These are phyloP conservation scores for Spodoptera picta DNA, from an alignment of 2,888 invertebrate genomes.

Conservation along the genomic window DNA sequence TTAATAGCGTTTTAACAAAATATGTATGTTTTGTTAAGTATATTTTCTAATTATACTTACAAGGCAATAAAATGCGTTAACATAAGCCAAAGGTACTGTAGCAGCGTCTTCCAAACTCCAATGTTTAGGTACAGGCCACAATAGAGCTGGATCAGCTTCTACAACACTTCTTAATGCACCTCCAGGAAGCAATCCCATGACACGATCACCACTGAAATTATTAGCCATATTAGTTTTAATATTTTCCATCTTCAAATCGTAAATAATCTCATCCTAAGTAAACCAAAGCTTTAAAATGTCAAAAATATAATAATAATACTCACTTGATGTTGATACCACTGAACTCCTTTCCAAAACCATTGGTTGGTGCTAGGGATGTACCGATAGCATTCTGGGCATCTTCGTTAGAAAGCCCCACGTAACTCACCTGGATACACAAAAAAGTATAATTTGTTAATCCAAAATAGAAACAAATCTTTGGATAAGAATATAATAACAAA, in stretches of 20 bases:
- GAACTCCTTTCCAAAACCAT: constrained; percentile 67
- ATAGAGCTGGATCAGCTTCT: constrained; percentile 80
- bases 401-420: constrained; percentile 62
- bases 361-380: constrained; percentile 18
- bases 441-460: background rate
- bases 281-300: background rate
- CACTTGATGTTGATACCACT: constrained; percentile 70
- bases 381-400: constrained; percentile 60
- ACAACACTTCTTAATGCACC: constrained; percentile 89
- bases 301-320: constrained; percentile 2
- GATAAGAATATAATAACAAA: too few relatives aligned
- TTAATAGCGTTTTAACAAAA: too few relatives aligned
- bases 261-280: background rate
- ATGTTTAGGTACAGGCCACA: constrained; percentile 91
- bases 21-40: background rate
- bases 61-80: constrained; percentile 69
- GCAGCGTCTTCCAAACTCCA: constrained; percentile 93
- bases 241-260: background rate
- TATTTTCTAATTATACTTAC: constrained; percentile 52
- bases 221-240: too few relatives aligned
- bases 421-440: constrained; percentile 60
- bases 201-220: constrained; percentile 78
- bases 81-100: constrained; percentile 91
- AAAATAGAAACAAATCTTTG: too few relatives aligned
- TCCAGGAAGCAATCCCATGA: constrained; percentile 89